Evolutionary conservation across 2,888 invertebrate genomes (phyloP).

Genomic region (Hirudinaria manillensis): DNA sequence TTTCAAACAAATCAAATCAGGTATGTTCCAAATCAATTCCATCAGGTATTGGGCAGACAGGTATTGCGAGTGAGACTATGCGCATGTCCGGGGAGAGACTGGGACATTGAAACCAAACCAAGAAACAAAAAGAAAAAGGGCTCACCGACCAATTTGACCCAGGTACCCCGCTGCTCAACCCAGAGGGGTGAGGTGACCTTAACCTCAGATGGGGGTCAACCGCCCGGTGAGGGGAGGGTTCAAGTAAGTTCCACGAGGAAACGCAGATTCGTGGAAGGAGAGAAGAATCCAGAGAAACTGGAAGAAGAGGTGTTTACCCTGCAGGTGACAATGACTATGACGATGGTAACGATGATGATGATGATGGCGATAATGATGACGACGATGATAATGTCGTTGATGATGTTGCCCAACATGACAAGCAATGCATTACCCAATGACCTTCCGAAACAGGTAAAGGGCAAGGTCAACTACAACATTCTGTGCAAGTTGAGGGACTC

Average conservation of each 20-base stretch:
- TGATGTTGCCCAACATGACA: background rate
- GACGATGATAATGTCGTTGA: background rate
- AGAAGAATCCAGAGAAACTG: background rate
- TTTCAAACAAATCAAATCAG: background rate
- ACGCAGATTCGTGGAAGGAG: background rate
- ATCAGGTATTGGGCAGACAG: slow-evolving; percentile 62
- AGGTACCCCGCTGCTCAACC: too few species aligned
- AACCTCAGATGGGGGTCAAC: too few species aligned
- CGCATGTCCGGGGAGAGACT: slow-evolving; percentile 71
- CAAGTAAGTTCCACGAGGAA: background rate
- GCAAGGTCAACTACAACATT: slow-evolving; percentile 10
- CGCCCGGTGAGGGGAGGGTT: too few species aligned
- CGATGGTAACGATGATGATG: slow-evolving; percentile 10
- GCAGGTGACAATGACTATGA: slow-evolving; percentile 14
- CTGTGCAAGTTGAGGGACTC: slow-evolving; percentile 15
- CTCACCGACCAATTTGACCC: background rate
- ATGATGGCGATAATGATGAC: slow-evolving; percentile 20
- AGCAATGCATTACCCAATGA: background rate
- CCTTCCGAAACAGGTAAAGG: slow-evolving; percentile 10
- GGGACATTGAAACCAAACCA: slow-evolving; percentile 45
- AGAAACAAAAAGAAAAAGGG: slow-evolving; percentile 3
- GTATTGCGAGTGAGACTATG: slow-evolving; percentile 69
- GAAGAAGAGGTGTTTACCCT: background rate
- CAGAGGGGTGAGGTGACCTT: too few species aligned
- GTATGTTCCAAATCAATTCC: too few species aligned